Base-by-base conservation (phyloP, 2,797 vertebrate genomes). In the Oophaga sylvatica region DNA sequence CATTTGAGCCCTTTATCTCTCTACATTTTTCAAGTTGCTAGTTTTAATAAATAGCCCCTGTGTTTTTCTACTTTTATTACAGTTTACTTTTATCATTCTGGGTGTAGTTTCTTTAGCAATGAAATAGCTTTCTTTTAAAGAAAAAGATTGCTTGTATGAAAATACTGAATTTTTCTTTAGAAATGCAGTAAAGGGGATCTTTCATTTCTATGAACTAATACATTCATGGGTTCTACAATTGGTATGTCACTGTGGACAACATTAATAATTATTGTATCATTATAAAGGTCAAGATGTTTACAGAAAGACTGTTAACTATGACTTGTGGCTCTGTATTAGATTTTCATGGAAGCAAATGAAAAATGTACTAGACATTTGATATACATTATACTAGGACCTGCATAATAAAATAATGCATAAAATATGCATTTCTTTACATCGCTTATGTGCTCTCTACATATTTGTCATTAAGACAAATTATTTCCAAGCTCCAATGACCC, bases 401-500 rank as follows among this genome's bases (percentile, higher is more conserved):
- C 59, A 80, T 63, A 45, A 63, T 80, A 80, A 80, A 71, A 6
- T 31, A 35, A 45, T 65, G 59, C 17, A 63, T 26, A 11, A 41
- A 80, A 80, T 59, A 62, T 80, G 79, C 22, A 63, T 62, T 63
- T 80, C 79, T 80, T 13, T 41, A 22, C 79, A 63, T 80, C 41
- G 78, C 57, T 19, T 2, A 62, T 80, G 56, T 81, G 59, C 35
- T 45, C 79, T 45, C 60, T 65, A 77, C 45, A 77, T 53, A 63
- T 75, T 60, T 75, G 35, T 84, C 68, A 84, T 75, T 60, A 73
- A 75, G 68, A 75, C 31, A 75, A 45, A 71, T 31, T 76, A 29
- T 41, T 84, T 16, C 57, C 26, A 22, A 84, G 75, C 31, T 45
- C 16, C 57, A 57, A 15, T 48, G 73, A 17, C 41, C 35, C 76